Conservation (phyloP, 2,888 invertebrate genomes). For the Troilus luridus region DNA sequence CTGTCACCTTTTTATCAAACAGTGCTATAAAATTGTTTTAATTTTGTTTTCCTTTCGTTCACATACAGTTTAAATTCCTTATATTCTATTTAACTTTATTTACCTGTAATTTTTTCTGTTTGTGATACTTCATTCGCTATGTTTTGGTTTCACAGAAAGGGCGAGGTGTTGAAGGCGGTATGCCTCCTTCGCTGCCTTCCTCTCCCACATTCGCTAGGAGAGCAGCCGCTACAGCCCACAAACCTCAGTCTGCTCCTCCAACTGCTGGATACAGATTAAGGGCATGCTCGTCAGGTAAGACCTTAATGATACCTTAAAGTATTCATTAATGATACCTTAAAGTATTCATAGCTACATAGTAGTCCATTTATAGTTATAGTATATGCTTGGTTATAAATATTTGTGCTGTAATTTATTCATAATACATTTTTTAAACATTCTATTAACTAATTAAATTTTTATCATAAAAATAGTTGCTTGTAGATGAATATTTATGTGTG, state of each 20-base stretch:
- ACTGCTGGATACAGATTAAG: slow-evolving; percentile 59
- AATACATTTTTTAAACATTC: too few species aligned
- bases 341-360: neutral
- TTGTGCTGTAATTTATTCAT: too few species aligned
- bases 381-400: neutral
- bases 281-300: slow-evolving; percentile 62
- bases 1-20: too few species aligned
- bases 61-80: too few species aligned
- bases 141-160: slow-evolving; percentile 41
- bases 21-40: too few species aligned
- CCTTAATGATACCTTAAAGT: neutral
- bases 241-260: slow-evolving; percentile 58
- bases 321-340: neutral
- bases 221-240: slow-evolving; percentile 52
- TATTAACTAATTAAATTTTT: too few species aligned
- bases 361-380: too few species aligned
- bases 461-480: too few species aligned
- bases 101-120: neutral
- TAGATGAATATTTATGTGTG: too few species aligned
- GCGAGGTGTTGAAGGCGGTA: slow-evolving; percentile 58
- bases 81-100: neutral
- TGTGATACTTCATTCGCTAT: neutral
- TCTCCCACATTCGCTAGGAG: slow-evolving; percentile 67
- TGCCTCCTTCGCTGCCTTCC: slow-evolving; percentile 67
- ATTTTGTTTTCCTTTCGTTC: too few species aligned